Evolutionary conservation across 2,888 invertebrate genomes (phyloP), one percentile per base, ranked within the genome.

Genomic region (Tanypteryx hageni): DNA sequence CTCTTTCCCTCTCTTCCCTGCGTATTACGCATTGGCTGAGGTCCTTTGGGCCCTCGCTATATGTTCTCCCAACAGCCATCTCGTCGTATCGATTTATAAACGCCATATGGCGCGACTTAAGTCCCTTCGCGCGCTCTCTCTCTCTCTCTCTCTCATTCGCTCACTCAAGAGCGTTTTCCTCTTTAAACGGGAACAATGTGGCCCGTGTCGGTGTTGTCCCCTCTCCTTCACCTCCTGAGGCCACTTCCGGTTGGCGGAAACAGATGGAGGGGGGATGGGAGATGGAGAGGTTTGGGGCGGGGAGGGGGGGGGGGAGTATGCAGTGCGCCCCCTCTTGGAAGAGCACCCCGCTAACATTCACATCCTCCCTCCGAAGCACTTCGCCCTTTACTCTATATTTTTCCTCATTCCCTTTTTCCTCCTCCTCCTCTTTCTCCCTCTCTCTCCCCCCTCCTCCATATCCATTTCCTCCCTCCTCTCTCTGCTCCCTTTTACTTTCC

Each of bases 291-390:
- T n/a, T n/a, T n/a, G n/a, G n/a, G n/a, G n/a, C n/a, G n/a, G n/a
- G n/a, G n/a, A n/a, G n/a, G n/a, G 64, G 64, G 13, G 61, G 61
- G 61, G 61, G 5, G 14, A 16, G 13, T 18, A 61, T 16, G 64
- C 5, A n/a, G 16, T 61, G 61, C 61, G 18, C 61, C 61, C 61
- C 61, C 16, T n/a, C 64, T 7, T 7, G 18, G n/a, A n/a, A n/a
- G 64, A n/a, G 64, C 64, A n/a, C 64, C 64, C 64, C 64, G 64
- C 64, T n/a, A n/a, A 64, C 64, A n/a, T 64, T n/a, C 64, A n/a
- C 64, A n/a, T 16, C 64, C 64, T n/a, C n/a, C n/a, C n/a, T n/a
- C n/a, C n/a, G n/a, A n/a, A n/a, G n/a, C n/a, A n/a, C n/a, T n/a
- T n/a, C n/a, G n/a, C n/a, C n/a, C n/a, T n/a, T n/a, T n/a, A n/a